These are phyloP conservation scores for Alligator mississippiensis DNA, from an alignment of 2,113 vertebrate species.

Conservation along the genomic window DNA sequence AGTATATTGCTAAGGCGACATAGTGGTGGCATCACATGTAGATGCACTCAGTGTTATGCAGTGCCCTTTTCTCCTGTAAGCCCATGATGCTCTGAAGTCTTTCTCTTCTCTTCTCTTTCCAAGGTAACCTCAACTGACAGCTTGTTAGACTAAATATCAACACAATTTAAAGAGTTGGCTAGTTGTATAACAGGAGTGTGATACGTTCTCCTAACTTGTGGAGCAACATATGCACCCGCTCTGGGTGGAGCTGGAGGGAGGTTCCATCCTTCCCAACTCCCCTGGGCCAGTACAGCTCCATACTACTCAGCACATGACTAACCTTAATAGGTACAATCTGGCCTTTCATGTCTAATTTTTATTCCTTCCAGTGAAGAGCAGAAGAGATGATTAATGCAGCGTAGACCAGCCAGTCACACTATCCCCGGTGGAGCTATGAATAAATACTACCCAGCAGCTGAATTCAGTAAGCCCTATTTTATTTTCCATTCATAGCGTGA, in stretches of 20 bases:
- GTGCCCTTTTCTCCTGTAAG: no score
- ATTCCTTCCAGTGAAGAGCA: conserved; percentile 26
- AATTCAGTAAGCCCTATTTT: conserved; percentile 41
- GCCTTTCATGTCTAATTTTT: conserved; percentile 44
- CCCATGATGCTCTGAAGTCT: no score
- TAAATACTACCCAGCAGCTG: conserved; percentile 60
- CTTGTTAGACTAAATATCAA: no score
- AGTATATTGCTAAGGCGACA: no score
- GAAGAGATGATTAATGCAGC: conserved; percentile 57
- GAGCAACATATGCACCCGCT: neutral
- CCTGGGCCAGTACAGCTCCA: neutral
- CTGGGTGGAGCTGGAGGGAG: neutral
- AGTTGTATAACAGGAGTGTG: neutral
- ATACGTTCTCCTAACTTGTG: neutral
- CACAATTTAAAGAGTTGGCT: neutral
- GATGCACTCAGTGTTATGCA: no score
- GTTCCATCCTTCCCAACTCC: neutral
- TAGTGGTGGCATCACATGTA: no score
- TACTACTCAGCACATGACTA: neutral
- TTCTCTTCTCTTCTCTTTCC: no score
- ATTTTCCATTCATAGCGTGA: conserved; percentile 67
- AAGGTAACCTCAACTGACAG: no score
- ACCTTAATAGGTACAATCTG: neutral
- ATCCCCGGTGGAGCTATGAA: conserved; percentile 60
- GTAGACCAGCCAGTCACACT: conserved; percentile 55